phyloP scores from a whole-genome alignment of 2,888 invertebrate species.

The Argyresthia albistria region DNA sequence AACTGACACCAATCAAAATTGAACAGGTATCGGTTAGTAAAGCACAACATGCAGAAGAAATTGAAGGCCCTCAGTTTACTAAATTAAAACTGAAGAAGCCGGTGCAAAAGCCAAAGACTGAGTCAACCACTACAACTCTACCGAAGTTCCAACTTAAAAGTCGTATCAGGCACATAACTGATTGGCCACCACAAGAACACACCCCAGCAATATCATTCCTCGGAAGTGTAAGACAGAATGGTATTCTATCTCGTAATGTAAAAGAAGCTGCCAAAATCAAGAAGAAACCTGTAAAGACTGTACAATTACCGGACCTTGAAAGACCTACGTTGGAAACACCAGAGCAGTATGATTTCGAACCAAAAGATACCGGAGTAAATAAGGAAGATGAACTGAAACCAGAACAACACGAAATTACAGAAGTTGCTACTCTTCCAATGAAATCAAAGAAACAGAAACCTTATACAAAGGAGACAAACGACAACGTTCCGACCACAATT shows the following conservation, averaged over 20 bases:
- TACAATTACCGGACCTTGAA: slow-evolving; percentile 56
- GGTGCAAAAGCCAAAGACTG: slow-evolving; percentile 57
- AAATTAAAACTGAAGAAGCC: slow-evolving; percentile 80
- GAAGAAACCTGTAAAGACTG: slow-evolving; percentile 67
- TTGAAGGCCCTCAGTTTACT: slow-evolving; percentile 76
- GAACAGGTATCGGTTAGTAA: slow-evolving; percentile 76
- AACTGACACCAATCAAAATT: slow-evolving; percentile 69
- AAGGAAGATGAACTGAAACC: background rate
- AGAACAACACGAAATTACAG: background rate
- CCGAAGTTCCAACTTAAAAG: slow-evolving; percentile 83
- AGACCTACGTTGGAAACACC: slow-evolving; percentile 62
- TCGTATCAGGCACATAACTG: slow-evolving; percentile 73
- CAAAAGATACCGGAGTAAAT: background rate
- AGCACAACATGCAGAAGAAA: slow-evolving; percentile 74
- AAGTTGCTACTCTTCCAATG: background rate
- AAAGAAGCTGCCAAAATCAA: slow-evolving; percentile 78
- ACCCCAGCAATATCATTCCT: slow-evolving; percentile 65
- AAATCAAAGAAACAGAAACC: background rate
- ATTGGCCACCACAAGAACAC: slow-evolving; percentile 75
- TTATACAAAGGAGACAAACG: background rate
- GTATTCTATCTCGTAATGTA: slow-evolving; percentile 79
- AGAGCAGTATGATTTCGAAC: slow-evolving; percentile 15
- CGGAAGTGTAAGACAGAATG: slow-evolving; percentile 73
- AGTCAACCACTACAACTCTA: slow-evolving; percentile 45
- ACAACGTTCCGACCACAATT: background rate